Conservation (phyloP, 1,140 invertebrate species). For the Hyposmocoma kahamanoa region DNA sequence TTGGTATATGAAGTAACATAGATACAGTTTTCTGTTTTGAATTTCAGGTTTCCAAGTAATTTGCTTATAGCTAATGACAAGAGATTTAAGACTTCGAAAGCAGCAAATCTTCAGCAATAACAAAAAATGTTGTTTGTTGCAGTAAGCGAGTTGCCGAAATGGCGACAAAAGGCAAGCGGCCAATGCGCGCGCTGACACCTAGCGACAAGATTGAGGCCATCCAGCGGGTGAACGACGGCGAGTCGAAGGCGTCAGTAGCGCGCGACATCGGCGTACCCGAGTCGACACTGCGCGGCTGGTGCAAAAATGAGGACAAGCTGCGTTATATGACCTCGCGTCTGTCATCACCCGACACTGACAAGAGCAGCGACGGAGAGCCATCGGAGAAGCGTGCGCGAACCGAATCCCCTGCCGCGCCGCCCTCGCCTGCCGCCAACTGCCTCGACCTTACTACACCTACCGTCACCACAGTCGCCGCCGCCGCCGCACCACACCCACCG, state of each 20-base stretch:
- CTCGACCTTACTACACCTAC: constrained; percentile 39
- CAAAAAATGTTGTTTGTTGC: constrained; percentile 52
- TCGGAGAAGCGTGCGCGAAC: constrained; percentile 74
- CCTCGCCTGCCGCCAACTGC: constrained; percentile 33
- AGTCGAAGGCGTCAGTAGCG: constrained; percentile 87
- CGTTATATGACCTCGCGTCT: constrained; percentile 80
- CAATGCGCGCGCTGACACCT: constrained; percentile 80
- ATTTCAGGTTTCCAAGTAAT: no score
- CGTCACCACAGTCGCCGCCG: constrained; percentile 18
- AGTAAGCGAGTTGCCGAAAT: constrained; percentile 52
- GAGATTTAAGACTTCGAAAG: background rate
- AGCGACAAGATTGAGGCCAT: constrained; percentile 87
- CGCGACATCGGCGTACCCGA: constrained; percentile 88
- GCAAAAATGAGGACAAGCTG: constrained; percentile 87
- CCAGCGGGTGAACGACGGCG: constrained; percentile 84
- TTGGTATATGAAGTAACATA: no score
- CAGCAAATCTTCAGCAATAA: background rate
- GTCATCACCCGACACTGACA: constrained; percentile 77
- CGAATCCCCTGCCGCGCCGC: constrained; percentile 49
- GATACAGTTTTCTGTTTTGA: no score
- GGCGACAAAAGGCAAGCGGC: constrained; percentile 79
- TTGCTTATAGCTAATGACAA: no score
- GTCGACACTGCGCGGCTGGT: constrained; percentile 88
- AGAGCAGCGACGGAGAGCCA: constrained; percentile 70
- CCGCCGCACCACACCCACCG: constrained; percentile 29